phyloP scores from a whole-genome alignment of 2,797 vertebrate species.

The Tamandua tetradactyla region DNA sequence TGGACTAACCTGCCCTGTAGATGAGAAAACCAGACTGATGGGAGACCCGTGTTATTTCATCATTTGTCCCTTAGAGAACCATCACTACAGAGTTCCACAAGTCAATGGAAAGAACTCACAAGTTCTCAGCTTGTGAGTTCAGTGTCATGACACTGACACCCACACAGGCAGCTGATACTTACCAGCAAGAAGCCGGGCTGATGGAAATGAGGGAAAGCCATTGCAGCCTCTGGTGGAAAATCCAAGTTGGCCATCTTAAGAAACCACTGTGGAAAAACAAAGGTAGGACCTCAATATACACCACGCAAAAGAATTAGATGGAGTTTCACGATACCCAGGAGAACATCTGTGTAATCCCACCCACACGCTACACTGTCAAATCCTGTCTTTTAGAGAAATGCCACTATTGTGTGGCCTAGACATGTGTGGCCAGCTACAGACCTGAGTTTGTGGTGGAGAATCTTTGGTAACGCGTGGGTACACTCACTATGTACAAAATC shows the following conservation, averaged over 20 bases:
- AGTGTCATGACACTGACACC: neutral
- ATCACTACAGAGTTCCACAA: neutral
- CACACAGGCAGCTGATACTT: conserved; percentile 8
- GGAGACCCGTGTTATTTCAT: neutral
- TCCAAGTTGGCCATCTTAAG: neutral
- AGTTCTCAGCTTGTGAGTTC: neutral
- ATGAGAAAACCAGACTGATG: neutral
- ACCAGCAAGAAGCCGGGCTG: conserved; percentile 93
- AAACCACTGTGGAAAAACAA: conserved; percentile 58
- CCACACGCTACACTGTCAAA: neutral
- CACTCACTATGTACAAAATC: neutral
- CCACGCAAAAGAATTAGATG: neutral
- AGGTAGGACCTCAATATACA: neutral
- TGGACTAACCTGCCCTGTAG: neutral
- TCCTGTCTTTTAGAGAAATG: neutral
- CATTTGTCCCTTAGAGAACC: neutral
- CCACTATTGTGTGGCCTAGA: neutral
- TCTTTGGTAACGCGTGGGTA: neutral
- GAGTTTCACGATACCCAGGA: neutral
- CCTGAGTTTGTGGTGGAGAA: rapidly evolving
- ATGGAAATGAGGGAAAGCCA: conserved; percentile 89
- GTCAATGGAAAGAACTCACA: neutral
- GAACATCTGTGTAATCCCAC: neutral
- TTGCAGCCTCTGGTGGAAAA: conserved; percentile 54
- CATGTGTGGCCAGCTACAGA: neutral